Evolutionary conservation across 2,113 vertebrate species (phyloP).

Genomic region (Cryptomyrus ogoouensis): DNA sequence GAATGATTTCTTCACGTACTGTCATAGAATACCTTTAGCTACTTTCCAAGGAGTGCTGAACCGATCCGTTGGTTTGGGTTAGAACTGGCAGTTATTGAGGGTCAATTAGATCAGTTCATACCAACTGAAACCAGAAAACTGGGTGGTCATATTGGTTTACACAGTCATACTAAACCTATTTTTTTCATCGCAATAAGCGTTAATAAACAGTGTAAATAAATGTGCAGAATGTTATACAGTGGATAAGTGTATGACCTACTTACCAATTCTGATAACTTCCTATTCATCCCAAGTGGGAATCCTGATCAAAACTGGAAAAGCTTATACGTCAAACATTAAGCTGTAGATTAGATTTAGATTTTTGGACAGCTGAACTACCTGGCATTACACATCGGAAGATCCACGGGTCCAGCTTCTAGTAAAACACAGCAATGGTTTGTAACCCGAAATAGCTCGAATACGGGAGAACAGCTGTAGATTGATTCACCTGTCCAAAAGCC

Average conservation of each 20-base stretch:
- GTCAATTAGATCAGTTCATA: neutral
- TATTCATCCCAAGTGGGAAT: neutral
- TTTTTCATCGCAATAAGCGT: neutral
- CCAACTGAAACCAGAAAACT: neutral
- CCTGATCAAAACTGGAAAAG: neutral
- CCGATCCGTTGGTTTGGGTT: neutral
- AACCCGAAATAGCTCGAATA: neutral
- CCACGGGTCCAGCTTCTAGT: neutral
- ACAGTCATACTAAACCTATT: neutral
- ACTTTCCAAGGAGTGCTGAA: neutral
- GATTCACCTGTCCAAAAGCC: neutral
- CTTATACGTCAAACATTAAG: neutral
- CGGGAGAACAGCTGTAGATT: neutral
- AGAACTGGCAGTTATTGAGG: neutral
- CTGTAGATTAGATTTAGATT: neutral
- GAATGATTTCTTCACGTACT: neutral
- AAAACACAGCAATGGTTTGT: neutral
- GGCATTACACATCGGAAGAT: neutral
- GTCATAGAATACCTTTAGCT: neutral
- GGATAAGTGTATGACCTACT: neutral
- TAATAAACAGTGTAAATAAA: neutral
- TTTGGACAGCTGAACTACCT: neutral
- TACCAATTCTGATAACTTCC: neutral
- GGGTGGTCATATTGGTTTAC: neutral
- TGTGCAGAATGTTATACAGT: neutral